phyloP scores from a whole-genome alignment of 2,888 invertebrate species.

The Glyphotaelius pellucidus region DNA sequence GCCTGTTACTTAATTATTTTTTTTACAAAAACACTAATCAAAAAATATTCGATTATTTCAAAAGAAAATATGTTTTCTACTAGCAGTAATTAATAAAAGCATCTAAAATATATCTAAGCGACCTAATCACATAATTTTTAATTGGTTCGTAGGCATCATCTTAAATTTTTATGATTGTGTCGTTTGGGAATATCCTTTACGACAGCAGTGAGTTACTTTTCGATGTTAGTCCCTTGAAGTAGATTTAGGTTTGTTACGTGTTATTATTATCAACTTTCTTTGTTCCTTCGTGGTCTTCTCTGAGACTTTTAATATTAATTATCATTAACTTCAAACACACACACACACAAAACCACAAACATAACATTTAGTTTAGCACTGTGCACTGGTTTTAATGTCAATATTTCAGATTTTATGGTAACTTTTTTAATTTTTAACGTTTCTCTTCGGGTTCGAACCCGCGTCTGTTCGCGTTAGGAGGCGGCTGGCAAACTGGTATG shows the following conservation, averaged over 20 bases:
- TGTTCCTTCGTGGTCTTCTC: neutral
- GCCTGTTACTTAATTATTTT: too few species aligned
- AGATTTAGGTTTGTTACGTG: neutral
- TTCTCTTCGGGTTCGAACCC: neutral
- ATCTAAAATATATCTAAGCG: too few species aligned
- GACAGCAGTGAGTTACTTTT: neutral
- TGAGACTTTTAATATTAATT: neutral
- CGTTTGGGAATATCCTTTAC: neutral
- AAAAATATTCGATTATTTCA: too few species aligned
- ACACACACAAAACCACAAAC: neutral
- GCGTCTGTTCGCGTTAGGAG: neutral
- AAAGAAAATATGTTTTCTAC: too few species aligned
- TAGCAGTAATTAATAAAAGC: too few species aligned
- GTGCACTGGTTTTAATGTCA: neutral
- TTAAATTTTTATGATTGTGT: neutral
- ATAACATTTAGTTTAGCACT: neutral
- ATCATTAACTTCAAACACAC: too few species aligned
- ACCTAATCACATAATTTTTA: too few species aligned
- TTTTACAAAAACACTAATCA: too few species aligned
- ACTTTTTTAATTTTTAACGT: neutral
- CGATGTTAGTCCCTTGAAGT: neutral
- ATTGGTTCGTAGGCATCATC: too few species aligned
- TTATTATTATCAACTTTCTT: neutral
- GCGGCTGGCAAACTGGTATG: neutral
- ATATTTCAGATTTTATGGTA: neutral